Conservation (phyloP, 2,888 invertebrate genomes). For the Harpagoxenus sublaevis region DNA sequence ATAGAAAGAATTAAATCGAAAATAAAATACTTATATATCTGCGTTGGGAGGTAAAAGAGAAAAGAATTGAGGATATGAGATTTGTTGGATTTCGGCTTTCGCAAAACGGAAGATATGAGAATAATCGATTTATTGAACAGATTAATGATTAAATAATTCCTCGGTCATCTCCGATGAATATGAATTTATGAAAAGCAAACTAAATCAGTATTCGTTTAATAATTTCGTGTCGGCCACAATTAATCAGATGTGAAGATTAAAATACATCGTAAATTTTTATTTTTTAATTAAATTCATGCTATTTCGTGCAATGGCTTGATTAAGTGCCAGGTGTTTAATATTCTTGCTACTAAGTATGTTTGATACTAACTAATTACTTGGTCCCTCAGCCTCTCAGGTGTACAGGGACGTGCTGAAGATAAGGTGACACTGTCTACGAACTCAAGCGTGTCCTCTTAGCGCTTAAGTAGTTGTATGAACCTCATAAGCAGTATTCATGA, state of each 20-base stretch:
- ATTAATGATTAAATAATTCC: slow-evolving; percentile 9
- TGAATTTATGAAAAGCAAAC: not conserved
- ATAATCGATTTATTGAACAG: not conserved
- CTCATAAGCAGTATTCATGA: slow-evolving; percentile 51
- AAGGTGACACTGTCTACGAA: slow-evolving; percentile 41
- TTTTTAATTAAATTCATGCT: not conserved
- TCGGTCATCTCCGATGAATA: not conserved
- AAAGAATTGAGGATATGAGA: not conserved
- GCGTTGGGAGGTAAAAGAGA: not conserved
- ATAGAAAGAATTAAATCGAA: not conserved
- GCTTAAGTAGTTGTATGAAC: slow-evolving; percentile 46
- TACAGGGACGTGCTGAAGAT: slow-evolving; percentile 17
- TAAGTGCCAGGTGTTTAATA: slow-evolving; percentile 16
- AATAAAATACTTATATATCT: not conserved
- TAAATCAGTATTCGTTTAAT: not conserved
- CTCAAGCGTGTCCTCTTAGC: slow-evolving; percentile 42
- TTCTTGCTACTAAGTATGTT: slow-evolving; percentile 7
- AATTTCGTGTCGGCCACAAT: not conserved
- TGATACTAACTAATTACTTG: slow-evolving; percentile 42
- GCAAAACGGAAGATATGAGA: not conserved
- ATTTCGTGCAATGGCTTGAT: not conserved
- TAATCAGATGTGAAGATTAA: not conserved
- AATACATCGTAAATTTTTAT: slow-evolving; percentile 6
- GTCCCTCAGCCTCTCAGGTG: not conserved
- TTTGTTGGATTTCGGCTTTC: not conserved